Base-by-base conservation (phyloP, 2,113 vertebrate species). In the Todiramphus chloris region DNA sequence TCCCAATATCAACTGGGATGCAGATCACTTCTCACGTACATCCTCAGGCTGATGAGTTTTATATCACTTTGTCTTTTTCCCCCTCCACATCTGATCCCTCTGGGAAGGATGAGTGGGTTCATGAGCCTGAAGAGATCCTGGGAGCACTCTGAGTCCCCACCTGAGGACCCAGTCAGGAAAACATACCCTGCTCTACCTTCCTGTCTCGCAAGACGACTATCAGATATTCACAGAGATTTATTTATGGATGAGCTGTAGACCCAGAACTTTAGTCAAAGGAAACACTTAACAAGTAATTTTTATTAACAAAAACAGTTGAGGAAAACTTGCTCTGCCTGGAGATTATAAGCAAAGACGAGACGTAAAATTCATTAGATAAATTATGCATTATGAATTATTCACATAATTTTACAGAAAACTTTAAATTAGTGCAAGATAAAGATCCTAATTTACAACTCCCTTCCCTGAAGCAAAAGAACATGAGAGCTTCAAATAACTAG, bases 401-500 rank as follows among this genome's bases (percentile, higher is more conserved):
- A 69, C 41, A 16, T 66, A 27, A 69, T 83, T 91, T 72, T 48
- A 66, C 2, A 5, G 48, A 80, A 86, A 95, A 43, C 9, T 69
- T 91, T 87, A 81, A 80, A 76, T 62, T 78, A 72, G 51, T 78
- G 64, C 64, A 87, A 68, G 87, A 92, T 83, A 64, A 91, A 77
- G 80, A 90, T 83, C 70, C 31, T 68, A 50, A 79, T 80, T 75
- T 83, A 85, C 67, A 69, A 58, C 44, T 79, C 72, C 68, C 37
- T 86, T 90, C 59, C 78, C 78, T 84, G 74, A 94, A 91, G 76
- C 66, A 60, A 27, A 43, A 59, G 43, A 77, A 25, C 62, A 72
- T 3, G 73, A 82, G 16, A 87, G 14, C 50, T 79, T 87, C 86
- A 87, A 67, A 70, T 39, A 90, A 66, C 16, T 18, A 80, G 25